Evolutionary conservation across 1,140 invertebrate genomes (phyloP).

Genomic region (Cyclargus thomasi): DNA sequence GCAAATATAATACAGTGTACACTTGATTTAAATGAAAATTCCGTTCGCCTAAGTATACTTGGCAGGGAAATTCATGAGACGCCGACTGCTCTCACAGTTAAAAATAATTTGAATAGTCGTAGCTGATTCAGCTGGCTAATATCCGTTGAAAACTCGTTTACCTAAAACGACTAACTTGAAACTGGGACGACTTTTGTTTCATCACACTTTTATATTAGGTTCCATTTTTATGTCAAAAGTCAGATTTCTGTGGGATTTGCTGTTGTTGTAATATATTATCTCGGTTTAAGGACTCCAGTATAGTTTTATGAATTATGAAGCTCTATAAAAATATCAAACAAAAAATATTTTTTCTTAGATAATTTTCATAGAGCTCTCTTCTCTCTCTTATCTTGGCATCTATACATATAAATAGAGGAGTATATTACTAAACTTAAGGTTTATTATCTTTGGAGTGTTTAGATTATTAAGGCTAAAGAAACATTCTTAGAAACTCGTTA

Average conservation of each 20-base stretch:
- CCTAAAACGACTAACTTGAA: slow-evolving; percentile 40
- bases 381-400: too few species aligned
- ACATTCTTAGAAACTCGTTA: too few species aligned
- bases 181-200: slow-evolving; percentile 34
- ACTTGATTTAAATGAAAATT: background rate
- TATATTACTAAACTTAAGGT: too few species aligned
- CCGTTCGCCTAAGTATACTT: background rate
- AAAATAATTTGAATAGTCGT: slow-evolving; percentile 29
- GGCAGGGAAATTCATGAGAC: background rate
- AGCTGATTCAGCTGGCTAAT: slow-evolving; percentile 35
- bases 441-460: too few species aligned
- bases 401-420: too few species aligned
- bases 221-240: background rate
- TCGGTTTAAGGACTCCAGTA: background rate
- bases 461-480: too few species aligned
- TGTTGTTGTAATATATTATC: too few species aligned
- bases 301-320: background rate
- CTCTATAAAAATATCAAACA: background rate
- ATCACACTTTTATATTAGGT: slow-evolving; percentile 28
- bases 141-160: slow-evolving; percentile 45
- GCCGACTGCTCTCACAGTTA: slow-evolving; percentile 17
- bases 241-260: slow-evolving; percentile 7
- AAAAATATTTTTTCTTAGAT: too few species aligned
- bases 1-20: too few species aligned
- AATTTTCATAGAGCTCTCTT: too few species aligned